These are phyloP conservation scores for Cephus runcator DNA, from an alignment of 2,888 invertebrate species.

Conservation along the genomic window DNA sequence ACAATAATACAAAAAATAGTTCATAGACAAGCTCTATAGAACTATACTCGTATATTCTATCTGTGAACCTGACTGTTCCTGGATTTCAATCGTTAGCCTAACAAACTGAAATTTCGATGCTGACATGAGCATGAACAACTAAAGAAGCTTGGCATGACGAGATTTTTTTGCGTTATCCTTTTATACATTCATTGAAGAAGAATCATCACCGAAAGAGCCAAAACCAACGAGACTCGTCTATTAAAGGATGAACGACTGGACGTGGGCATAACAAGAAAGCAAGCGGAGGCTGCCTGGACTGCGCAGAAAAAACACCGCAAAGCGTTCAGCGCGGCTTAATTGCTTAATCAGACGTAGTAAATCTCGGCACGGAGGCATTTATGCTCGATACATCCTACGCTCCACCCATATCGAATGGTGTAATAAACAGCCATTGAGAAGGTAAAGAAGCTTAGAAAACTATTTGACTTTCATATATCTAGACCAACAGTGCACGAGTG, in stretches of 20 bases:
- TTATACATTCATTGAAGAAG: neutral
- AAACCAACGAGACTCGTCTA: constrained; percentile 16
- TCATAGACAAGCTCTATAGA: neutral
- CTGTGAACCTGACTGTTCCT: neutral
- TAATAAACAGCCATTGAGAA: neutral
- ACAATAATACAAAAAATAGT: neutral
- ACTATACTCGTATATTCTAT: neutral
- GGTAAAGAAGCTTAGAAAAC: neutral
- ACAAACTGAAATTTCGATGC: constrained; percentile 48
- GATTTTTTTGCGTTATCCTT: constrained; percentile 38
- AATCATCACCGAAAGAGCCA: neutral
- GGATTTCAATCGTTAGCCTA: constrained; percentile 47
- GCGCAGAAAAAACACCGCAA: constrained; percentile 41
- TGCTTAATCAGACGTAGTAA: constrained; percentile 63
- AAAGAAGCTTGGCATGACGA: constrained; percentile 42
- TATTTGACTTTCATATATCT: neutral
- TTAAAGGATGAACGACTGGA: constrained; percentile 6
- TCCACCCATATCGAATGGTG: neutral
- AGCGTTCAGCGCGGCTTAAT: constrained; percentile 50
- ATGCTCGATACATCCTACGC: constrained; percentile 27
- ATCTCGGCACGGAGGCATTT: constrained; percentile 58
- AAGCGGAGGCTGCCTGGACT: constrained; percentile 28
- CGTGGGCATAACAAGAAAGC: constrained; percentile 42
- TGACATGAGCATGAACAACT: constrained; percentile 39
- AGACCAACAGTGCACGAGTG: neutral